A percentile compares a stretch with the other conserved stretches of the same genome.
These are phyloP conservation scores for Haemorhous mexicanus DNA, from an alignment of 2,113 vertebrate genomes.

Conservation along the genomic window DNA sequence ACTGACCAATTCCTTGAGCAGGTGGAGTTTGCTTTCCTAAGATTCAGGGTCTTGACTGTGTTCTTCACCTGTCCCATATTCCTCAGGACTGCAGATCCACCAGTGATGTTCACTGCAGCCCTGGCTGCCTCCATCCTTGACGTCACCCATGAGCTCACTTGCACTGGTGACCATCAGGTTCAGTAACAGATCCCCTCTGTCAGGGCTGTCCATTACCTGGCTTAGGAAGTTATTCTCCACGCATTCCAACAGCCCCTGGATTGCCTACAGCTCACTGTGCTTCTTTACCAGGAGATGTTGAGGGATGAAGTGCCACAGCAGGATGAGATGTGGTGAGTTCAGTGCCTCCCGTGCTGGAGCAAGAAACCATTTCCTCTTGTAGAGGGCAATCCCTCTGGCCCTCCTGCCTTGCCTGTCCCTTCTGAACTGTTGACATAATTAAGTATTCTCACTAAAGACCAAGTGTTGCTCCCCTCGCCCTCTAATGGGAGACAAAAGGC, in stretches of 20 bases:
- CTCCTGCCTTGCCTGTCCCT: too few relatives aligned
- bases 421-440: background rate
- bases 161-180: background rate
- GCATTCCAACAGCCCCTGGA: background rate
- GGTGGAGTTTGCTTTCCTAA: background rate
- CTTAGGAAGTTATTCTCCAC: background rate
- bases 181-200: background rate
- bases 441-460: background rate
- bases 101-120: background rate
- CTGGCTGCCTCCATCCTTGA: background rate
- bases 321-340: background rate
- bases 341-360: background rate
- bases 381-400: background rate
- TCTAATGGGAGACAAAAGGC: background rate
- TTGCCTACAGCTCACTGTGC: background rate
- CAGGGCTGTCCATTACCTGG: background rate
- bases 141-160: background rate
- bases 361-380: background rate
- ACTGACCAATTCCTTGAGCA: background rate
- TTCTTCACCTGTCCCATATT: background rate
- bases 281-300: background rate
- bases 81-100: background rate
- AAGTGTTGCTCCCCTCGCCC: background rate
- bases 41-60: background rate
- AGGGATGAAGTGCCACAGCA: background rate